Evolutionary conservation across 35 echinoderm and acorn worm genomes (phyloP).

Genomic region (Patiria miniata): DNA sequence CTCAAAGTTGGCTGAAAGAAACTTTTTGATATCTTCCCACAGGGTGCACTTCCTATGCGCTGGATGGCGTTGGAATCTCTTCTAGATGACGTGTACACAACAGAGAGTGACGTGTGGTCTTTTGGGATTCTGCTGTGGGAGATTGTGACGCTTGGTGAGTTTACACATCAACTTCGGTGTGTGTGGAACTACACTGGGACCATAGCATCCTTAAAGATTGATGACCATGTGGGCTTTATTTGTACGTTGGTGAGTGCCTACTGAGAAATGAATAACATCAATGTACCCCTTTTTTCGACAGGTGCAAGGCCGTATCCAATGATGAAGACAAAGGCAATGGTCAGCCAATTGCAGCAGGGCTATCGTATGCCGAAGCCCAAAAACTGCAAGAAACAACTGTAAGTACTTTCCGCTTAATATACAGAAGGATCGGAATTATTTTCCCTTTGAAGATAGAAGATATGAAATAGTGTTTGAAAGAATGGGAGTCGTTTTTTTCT

Average conservation of each 20-base stretch:
- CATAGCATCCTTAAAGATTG: neutral
- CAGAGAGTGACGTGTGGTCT: slow-evolving; percentile 42
- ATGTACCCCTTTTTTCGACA: neutral
- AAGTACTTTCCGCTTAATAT: neutral
- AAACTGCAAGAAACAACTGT: neutral
- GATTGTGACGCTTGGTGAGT: slow-evolving; percentile 30
- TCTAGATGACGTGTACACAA: slow-evolving; percentile 36
- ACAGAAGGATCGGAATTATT: no score
- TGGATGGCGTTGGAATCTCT: slow-evolving; percentile 7
- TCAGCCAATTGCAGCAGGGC: neutral
- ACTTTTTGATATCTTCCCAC: neutral
- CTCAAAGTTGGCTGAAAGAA: no score
- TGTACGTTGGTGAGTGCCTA: neutral
- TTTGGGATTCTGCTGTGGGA: slow-evolving; percentile 35
- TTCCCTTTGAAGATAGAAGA: no score
- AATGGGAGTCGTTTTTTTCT: neutral
- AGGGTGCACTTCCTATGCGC: neutral
- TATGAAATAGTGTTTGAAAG: neutral
- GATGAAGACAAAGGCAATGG: neutral
- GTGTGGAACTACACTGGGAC: neutral
- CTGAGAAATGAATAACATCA: neutral
- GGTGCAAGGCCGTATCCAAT: neutral
- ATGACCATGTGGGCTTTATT: neutral
- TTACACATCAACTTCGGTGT: neutral
- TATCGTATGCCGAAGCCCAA: neutral